Evolutionary conservation across 2,113 vertebrate species (phyloP).

Genomic region (Tympanuchus pallidicinctus): DNA sequence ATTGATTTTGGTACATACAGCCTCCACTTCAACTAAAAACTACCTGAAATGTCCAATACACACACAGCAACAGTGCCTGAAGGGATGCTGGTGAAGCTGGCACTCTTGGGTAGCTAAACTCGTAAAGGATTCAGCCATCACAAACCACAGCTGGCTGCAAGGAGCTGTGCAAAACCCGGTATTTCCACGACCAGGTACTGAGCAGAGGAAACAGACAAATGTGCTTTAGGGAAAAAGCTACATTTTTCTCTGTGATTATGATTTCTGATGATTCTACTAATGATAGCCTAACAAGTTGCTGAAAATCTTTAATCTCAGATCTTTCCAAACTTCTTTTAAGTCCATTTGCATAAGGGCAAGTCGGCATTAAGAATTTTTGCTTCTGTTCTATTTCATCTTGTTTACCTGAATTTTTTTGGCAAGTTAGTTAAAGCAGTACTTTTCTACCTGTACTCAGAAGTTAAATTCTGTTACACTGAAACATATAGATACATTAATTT

Average conservation of each 20-base stretch:
- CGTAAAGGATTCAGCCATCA: not conserved
- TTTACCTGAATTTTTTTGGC: not conserved
- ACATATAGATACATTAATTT: not conserved
- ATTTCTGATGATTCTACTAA: not conserved
- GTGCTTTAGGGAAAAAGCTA: fast-evolving
- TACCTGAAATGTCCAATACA: not conserved
- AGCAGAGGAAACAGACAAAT: not conserved
- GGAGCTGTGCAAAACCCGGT: not conserved
- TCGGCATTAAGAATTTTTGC: not conserved
- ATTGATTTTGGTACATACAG: not conserved
- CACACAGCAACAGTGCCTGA: not conserved
- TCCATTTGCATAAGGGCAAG: not conserved
- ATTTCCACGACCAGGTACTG: not conserved
- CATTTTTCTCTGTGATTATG: not conserved
- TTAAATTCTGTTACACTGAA: not conserved
- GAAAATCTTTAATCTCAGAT: not conserved
- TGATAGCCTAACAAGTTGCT: not conserved
- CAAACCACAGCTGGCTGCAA: not conserved
- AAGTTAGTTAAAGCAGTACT: not conserved
- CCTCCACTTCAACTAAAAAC: too few relatives aligned
- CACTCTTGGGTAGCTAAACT: not conserved
- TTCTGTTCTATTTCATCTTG: not conserved
- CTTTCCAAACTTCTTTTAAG: not conserved
- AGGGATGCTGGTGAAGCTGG: not conserved
- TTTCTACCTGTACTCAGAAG: not conserved